Base-by-base conservation (phyloP, 2,888 invertebrate genomes). In the Apocheima hispidaria region DNA sequence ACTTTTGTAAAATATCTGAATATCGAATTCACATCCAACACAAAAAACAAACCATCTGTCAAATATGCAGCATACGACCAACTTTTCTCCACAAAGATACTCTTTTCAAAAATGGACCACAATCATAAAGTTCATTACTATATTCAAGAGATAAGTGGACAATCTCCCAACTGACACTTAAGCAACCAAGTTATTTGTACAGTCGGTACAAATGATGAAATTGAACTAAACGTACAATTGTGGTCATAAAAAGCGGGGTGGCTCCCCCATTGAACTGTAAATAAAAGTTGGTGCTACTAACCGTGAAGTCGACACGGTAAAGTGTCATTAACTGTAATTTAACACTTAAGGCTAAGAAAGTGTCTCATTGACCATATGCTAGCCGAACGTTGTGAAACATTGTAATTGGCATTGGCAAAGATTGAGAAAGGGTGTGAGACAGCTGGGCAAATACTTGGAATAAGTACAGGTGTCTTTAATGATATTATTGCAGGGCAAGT, bases 121-220 rank as follows among this genome's bases (percentile, higher is more conserved):
- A 82, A 76, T 68, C 63, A 60, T 64, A 74, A 77, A 73, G 73
- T 60, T 54, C 73, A 75, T 82, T 81, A 78, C 74, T 70, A 71
- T 68, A 57, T 74, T 77, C 73, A 54, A 68, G 70, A 77, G 74
- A 82, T 87, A 91, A 89, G 87, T 86, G 91, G 92, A 87, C 91
- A 90, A 80, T 82, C 80, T 81, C 75, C 75, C 90, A 90, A 84
- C 90, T 88, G 92, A 88, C 91, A 90, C 91, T 86, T 85, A 30
- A 18, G n/a, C 12, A 1, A 18, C 46, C 18, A 30, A 33, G 0
- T 30, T 30, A 46, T 30, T 71, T 5, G 5, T 4, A 12, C 1
- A 20, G 12, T 18, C n/a, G 46, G 9, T 12, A n/a, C 9, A 30
- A 46, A 30, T 30, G 10, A 30, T 0, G 18, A 7, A 30, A 33